These are phyloP conservation scores for Cygnus buccinator DNA, from an alignment of 2,113 vertebrate genomes.

Conservation along the genomic window DNA sequence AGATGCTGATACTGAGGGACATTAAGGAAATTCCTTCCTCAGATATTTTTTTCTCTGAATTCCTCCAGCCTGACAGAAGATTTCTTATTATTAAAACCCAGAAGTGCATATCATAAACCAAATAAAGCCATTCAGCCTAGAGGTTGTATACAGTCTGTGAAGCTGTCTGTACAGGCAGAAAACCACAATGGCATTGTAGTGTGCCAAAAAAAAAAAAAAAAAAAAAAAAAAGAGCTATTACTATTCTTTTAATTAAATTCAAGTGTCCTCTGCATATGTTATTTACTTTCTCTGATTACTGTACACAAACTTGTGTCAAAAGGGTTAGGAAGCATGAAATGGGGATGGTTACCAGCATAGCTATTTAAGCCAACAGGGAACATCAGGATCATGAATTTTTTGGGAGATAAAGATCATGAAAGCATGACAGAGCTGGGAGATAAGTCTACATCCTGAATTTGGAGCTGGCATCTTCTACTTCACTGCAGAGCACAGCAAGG, in stretches of 20 bases:
- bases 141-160: not conserved
- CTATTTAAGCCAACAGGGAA: not conserved
- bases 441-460: not conserved
- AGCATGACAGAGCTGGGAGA: slow-evolving; percentile 9
- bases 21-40: not conserved
- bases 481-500: not conserved
- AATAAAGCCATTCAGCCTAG: not conserved
- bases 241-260: slow-evolving; percentile 37
- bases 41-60: not conserved
- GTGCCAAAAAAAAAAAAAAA: not conserved
- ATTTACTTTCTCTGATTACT: not conserved
- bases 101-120: not conserved
- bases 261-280: not conserved
- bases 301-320: slow-evolving; percentile 1
- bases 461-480: not conserved
- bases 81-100: not conserved
- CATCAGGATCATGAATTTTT: slow-evolving; percentile 60
- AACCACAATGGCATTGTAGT: not conserved
- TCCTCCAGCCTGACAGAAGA: not conserved
- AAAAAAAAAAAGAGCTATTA: not conserved
- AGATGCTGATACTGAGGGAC: not conserved
- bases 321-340: not conserved
- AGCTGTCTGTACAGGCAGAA: not conserved
- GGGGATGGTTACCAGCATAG: not conserved
- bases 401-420: slow-evolving; percentile 24